phyloP scores from a whole-genome alignment of 2,113 vertebrate species.

The Peromyscus maniculatus region DNA sequence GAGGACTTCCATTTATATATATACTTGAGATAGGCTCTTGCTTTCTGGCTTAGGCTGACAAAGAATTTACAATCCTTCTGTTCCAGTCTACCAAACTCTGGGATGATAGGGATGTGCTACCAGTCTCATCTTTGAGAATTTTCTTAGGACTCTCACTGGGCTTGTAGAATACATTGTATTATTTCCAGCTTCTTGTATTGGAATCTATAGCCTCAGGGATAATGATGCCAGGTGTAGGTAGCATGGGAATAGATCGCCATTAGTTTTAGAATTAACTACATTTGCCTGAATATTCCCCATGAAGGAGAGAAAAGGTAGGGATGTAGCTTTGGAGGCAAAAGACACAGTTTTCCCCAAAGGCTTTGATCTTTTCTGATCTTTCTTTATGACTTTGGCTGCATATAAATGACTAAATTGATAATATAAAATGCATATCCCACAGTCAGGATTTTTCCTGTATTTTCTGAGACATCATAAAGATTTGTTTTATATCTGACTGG shows the following conservation, averaged over 20 bases:
- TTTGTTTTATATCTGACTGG: constrained; percentile 32
- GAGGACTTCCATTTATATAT: not conserved
- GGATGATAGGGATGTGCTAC: not conserved
- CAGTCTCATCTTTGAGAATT: not conserved
- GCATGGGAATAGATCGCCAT: not conserved
- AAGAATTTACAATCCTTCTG: not conserved
- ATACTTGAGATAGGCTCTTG: not conserved
- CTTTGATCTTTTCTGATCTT: not conserved
- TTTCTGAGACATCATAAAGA: not conserved
- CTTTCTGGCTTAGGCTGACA: not conserved
- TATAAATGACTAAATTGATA: not conserved
- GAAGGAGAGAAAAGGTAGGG: not conserved
- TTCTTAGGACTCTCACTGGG: not conserved
- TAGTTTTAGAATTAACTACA: not conserved
- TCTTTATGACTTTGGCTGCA: constrained; percentile 28
- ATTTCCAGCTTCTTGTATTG: fast-evolving
- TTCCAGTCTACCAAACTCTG: not conserved
- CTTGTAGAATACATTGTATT: not conserved
- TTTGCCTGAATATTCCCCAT: not conserved
- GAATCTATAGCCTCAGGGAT: not conserved
- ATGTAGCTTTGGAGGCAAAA: not conserved
- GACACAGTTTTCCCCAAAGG: not conserved
- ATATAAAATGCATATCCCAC: not conserved
- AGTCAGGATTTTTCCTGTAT: constrained; percentile 12
- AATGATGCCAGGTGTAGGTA: too few relatives aligned